Evolutionary conservation across 2,888 invertebrate genomes (phyloP).

Genomic region (Lamellibrachia columna): DNA sequence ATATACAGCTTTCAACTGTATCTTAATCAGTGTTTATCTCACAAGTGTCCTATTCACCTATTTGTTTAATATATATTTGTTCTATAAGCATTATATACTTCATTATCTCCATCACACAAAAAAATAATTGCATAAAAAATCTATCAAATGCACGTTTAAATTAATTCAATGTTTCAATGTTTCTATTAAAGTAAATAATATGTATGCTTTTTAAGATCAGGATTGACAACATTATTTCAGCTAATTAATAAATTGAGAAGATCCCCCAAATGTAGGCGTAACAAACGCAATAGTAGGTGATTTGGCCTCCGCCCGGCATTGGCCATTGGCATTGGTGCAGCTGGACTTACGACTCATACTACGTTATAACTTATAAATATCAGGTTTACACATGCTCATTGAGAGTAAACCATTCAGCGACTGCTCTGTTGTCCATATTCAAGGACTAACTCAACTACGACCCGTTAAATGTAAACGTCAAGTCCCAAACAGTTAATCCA

Average conservation of each 20-base stretch:
- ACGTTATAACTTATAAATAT: background rate
- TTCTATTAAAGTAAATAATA: background rate
- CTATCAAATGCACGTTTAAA: background rate
- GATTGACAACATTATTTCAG: background rate
- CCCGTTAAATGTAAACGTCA: background rate
- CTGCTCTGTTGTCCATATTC: background rate
- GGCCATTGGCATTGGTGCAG: background rate
- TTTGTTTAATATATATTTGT: too few species aligned
- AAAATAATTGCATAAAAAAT: background rate
- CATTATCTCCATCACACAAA: background rate
- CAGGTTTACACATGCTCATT: background rate
- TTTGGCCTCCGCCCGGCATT: background rate
- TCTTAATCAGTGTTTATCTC: too few species aligned
- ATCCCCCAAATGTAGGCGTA: background rate
- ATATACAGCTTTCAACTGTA: too few species aligned
- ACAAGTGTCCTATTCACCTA: too few species aligned
- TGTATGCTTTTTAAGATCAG: background rate
- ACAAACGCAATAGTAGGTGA: background rate
- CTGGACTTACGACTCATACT: background rate
- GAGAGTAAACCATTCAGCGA: background rate
- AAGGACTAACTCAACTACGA: background rate
- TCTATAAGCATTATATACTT: background rate
- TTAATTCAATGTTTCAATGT: background rate
- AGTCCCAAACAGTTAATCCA: background rate
- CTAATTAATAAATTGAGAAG: background rate